A percentile compares a stretch with the other conserved stretches of the same genome.
Evolutionary conservation across 2,113 vertebrate species (phyloP).

Genomic region (Hylia prasina): DNA sequence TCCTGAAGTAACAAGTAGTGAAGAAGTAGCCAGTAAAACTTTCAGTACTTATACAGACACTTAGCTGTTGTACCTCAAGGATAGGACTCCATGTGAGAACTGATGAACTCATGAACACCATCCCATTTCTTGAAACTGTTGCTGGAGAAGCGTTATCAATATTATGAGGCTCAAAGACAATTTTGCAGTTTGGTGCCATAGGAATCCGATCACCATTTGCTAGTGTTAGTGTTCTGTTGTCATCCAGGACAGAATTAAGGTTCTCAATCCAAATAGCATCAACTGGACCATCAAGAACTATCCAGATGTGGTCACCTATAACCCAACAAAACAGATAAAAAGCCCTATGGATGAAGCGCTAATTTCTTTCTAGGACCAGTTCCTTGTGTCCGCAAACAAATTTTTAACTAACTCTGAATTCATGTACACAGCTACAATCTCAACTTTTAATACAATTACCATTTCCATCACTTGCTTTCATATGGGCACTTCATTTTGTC

Average conservation of each 20-base stretch:
- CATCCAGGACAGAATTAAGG: conserved; percentile 95
- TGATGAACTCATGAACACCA: conserved; percentile 99
- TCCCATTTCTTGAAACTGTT: conserved; percentile 95
- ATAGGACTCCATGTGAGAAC: conserved; percentile 91
- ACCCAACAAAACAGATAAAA: not conserved
- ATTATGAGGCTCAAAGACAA: conserved; percentile 94
- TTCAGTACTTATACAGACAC: not conserved
- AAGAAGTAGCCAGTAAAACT: not conserved
- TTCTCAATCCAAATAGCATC: conserved; percentile 99
- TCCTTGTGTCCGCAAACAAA: not conserved
- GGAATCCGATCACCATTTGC: conserved; percentile 96
- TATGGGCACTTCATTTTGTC: not conserved
- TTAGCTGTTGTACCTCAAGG: conserved; percentile 80
- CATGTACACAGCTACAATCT: not conserved
- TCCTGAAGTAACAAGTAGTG: not conserved
- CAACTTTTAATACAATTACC: not conserved
- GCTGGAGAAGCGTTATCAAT: conserved; percentile 97
- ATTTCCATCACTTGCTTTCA: not conserved
- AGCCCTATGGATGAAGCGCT: not conserved
- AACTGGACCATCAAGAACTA: conserved; percentile 95
- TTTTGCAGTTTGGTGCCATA: conserved; percentile 95
- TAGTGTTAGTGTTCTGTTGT: conserved; percentile 92
- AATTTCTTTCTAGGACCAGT: not conserved
- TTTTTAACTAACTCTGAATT: not conserved
- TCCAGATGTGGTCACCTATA: conserved; percentile 94